phyloP scores from a whole-genome alignment of 2,888 invertebrate genomes.

The Polietes domitor region DNA sequence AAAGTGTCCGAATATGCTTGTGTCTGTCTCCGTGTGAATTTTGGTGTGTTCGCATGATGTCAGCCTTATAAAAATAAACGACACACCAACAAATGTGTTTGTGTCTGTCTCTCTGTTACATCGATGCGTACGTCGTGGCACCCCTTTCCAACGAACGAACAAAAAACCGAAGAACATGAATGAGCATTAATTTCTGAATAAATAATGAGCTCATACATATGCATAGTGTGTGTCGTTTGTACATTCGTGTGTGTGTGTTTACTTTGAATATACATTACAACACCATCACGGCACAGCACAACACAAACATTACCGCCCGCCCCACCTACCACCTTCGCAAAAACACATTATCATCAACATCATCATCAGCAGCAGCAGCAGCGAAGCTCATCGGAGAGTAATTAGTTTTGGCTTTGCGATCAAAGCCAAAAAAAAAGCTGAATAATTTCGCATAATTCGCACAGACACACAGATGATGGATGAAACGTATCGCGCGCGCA shows the following conservation, averaged over 20 bases:
- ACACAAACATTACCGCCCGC: not conserved
- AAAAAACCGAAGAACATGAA: not conserved
- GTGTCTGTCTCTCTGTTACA: not conserved
- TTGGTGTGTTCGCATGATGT: constrained; percentile 9
- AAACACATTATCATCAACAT: not conserved
- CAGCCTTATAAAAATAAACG: constrained; percentile 24
- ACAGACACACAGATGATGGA: not conserved
- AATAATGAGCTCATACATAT: constrained; percentile 21
- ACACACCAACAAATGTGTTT: not conserved
- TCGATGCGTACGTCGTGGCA: not conserved
- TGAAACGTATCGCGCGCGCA: not conserved
- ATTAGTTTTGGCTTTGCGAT: constrained; percentile 2
- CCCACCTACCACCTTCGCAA: not conserved
- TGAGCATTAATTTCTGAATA: constrained; percentile 25
- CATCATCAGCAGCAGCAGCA: not conserved
- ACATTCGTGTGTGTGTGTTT: not conserved
- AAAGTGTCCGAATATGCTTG: not conserved
- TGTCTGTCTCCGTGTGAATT: not conserved
- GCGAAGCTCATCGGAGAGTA: not conserved
- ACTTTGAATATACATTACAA: not conserved
- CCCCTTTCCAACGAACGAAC: not conserved
- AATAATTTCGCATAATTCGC: constrained; percentile 4
- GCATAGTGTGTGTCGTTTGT: not conserved
- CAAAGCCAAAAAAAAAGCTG: not conserved
- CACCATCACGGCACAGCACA: not conserved